Conservation (phyloP, 1,140 invertebrate genomes). For the Leguminivora glycinivorella region DNA sequence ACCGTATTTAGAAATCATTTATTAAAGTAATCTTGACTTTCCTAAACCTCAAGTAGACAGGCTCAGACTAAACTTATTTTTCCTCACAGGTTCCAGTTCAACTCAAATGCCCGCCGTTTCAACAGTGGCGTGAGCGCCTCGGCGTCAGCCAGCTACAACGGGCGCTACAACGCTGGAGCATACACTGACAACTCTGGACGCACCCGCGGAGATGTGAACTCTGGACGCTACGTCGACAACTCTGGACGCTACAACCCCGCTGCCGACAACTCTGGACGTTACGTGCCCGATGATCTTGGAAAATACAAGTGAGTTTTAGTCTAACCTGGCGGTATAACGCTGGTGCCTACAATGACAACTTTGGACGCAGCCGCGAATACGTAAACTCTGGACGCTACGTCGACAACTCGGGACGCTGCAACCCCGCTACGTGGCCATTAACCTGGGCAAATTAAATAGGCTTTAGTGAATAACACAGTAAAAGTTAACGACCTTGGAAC, state of each 20-base stretch:
- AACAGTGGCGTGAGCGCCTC: neutral
- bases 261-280: constrained; percentile 57
- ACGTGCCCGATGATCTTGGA: constrained; percentile 61
- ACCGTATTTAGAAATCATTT: too few species aligned
- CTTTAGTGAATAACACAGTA: too few species aligned
- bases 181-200: constrained; percentile 45
- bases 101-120: neutral
- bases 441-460: too few species aligned
- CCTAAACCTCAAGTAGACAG: neutral
- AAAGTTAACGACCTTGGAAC: too few species aligned
- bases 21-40: too few species aligned
- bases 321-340: constrained; percentile 48
- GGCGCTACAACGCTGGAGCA: constrained; percentile 47
- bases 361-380: constrained; percentile 46
- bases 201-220: constrained; percentile 44
- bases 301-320: constrained; percentile 56
- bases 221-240: constrained; percentile 44
- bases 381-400: constrained; percentile 44
- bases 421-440: constrained; percentile 47
- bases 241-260: constrained; percentile 49
- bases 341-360: constrained; percentile 44
- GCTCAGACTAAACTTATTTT: neutral
- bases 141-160: constrained; percentile 39
- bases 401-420: constrained; percentile 46
- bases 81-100: neutral